Percentiles rank a stretch among this genome's conserved stretches.
Evolutionary conservation across 2,888 invertebrate species (phyloP).

Genomic region (Cataglyphis albicans): DNA sequence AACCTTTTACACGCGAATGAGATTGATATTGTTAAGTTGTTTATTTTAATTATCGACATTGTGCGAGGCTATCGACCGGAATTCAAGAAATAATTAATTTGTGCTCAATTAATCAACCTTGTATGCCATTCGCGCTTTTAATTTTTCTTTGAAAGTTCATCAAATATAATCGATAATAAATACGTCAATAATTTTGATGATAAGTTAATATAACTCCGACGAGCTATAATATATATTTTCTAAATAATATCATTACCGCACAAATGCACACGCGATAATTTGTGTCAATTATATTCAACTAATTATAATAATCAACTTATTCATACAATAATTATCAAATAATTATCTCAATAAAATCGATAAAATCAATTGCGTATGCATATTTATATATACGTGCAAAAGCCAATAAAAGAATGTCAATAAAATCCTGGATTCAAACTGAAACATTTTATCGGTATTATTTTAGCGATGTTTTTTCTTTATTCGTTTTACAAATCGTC

Average conservation of each 20-base stretch:
- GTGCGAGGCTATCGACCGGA: not conserved
- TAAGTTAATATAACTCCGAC: conserved; percentile 22
- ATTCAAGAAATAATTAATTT: conserved; percentile 41
- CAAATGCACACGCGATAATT: not conserved
- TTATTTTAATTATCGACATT: conserved; percentile 37
- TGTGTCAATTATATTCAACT: conserved; percentile 4
- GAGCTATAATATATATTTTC: conserved; percentile 27
- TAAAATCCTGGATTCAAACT: not conserved
- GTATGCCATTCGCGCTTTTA: not conserved
- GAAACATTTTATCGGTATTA: not conserved
- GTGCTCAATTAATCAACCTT: conserved; percentile 24
- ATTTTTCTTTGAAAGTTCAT: conserved; percentile 8
- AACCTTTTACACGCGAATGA: not conserved
- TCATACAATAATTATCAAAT: conserved; percentile 24
- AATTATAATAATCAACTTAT: conserved; percentile 24
- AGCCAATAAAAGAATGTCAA: too few relatives aligned
- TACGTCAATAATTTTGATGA: conserved; percentile 24
- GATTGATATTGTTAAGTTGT: not conserved
- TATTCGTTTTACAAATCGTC: conserved; percentile 26
- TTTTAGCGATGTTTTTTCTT: not conserved
- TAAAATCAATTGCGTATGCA: not conserved
- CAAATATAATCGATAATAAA: conserved; percentile 1
- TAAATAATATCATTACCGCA: not conserved
- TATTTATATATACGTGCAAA: not conserved
- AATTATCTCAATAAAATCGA: conserved; percentile 1